Conservation (phyloP, 2,888 invertebrate genomes). For the Drosophila diplacantha region DNA sequence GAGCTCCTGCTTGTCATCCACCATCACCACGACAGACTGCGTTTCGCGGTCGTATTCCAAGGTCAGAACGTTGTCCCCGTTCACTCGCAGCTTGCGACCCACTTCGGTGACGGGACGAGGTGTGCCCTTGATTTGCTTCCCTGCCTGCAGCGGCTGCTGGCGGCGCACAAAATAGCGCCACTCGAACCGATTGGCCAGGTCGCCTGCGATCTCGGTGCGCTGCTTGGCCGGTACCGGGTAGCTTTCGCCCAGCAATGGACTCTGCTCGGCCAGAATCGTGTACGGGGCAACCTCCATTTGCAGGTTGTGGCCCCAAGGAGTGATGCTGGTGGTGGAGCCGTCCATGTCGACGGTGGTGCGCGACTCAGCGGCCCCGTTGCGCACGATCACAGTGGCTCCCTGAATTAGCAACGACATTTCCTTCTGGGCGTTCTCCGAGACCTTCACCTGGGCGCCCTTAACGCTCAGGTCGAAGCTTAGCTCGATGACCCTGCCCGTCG, state of each 20-base stretch:
- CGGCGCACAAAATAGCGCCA: slow-evolving; percentile 95
- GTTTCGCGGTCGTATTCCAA: slow-evolving; percentile 94
- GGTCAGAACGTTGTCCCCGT: slow-evolving; percentile 93
- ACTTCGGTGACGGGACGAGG: slow-evolving; percentile 86
- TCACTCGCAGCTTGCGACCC: slow-evolving; percentile 90
- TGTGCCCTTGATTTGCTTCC: slow-evolving; percentile 79
- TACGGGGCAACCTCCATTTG: slow-evolving; percentile 95
- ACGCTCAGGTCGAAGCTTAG: slow-evolving; percentile 92
- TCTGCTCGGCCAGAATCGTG: slow-evolving; percentile 91
- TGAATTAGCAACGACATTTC: slow-evolving; percentile 92
- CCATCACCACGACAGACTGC: slow-evolving; percentile 90
- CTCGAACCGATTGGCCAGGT: slow-evolving; percentile 94
- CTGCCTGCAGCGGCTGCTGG: slow-evolving; percentile 80
- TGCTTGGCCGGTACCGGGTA: slow-evolving; percentile 95
- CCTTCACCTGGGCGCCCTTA: slow-evolving; percentile 92
- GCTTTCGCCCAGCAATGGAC: slow-evolving; percentile 91
- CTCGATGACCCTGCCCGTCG: slow-evolving; percentile 95
- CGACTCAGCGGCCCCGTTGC: slow-evolving; percentile 89
- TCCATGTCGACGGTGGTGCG: slow-evolving; percentile 88
- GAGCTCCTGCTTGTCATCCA: slow-evolving; percentile 91
- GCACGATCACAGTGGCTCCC: slow-evolving; percentile 89
- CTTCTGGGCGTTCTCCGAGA: slow-evolving; percentile 89
- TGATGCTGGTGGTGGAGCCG: slow-evolving; percentile 88
- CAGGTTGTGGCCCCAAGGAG: slow-evolving; percentile 92
- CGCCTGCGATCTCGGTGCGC: slow-evolving; percentile 92